A percentile compares a stretch with the other conserved stretches of the same genome.
These are phyloP conservation scores for Momotus momota DNA, from an alignment of 2,797 vertebrate species.

Conservation along the genomic window DNA sequence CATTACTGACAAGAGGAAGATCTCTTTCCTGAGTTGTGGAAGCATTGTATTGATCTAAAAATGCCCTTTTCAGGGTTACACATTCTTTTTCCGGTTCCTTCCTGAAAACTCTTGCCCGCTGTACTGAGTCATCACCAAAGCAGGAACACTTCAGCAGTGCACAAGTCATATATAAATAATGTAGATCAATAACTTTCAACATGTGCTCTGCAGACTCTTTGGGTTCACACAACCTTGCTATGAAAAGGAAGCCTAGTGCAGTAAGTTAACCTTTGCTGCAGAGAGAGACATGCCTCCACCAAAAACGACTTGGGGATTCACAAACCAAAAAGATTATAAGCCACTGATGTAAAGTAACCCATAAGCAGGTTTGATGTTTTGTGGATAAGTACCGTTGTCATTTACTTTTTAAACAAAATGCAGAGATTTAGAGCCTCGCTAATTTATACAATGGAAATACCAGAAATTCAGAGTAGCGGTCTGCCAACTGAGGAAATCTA, in stretches of 20 bases:
- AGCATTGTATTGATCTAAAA: not conserved
- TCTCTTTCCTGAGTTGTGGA: not conserved
- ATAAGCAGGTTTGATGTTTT: conserved; percentile 31
- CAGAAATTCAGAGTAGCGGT: not conserved
- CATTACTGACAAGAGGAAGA: not conserved
- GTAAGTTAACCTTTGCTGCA: conserved; percentile 51
- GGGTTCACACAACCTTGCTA: conserved; percentile 23
- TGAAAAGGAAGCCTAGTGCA: conserved; percentile 37
- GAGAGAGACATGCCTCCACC: not conserved
- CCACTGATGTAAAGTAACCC: conserved; percentile 4
- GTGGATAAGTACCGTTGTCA: conserved; percentile 5
- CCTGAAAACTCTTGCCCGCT: conserved; percentile 9
- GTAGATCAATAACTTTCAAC: conserved; percentile 65
- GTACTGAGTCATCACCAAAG: conserved; percentile 55
- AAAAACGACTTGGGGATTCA: conserved; percentile 50
- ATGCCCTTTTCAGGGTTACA: not conserved
- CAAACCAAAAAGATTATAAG: conserved; percentile 60
- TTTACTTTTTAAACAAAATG: not conserved
- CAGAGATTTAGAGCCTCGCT: not conserved
- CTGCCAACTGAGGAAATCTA: not conserved
- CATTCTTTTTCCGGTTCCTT: conserved; percentile 12
- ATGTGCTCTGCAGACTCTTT: conserved; percentile 42
- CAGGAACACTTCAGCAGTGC: conserved; percentile 44
- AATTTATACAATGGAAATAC: not conserved
- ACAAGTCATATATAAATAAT: conserved; percentile 59